Conservation (phyloP, 2,797 vertebrate genomes). For the Enteromius viviparus region DNA sequence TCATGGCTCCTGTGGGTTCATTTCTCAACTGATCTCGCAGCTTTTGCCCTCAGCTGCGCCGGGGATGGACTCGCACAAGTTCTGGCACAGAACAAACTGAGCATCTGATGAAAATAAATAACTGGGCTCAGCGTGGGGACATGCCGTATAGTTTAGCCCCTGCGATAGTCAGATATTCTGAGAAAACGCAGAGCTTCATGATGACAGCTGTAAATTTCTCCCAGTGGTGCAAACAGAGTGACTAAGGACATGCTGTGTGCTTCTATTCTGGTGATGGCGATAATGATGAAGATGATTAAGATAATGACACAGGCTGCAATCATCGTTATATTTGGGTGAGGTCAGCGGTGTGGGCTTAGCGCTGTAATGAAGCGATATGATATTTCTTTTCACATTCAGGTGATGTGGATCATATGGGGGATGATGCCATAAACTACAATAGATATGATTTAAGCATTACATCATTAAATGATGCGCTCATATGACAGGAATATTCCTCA, state of each 20-base stretch:
- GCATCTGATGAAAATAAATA: constrained; percentile 12
- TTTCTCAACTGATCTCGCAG: constrained; percentile 11
- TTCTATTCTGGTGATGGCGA: constrained; percentile 37
- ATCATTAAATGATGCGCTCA: constrained; percentile 23
- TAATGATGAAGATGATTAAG: constrained; percentile 26
- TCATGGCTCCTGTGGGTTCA: constrained; percentile 45
- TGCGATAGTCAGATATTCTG: constrained; percentile 12
- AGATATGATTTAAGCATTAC: constrained; percentile 21
- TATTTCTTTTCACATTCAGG: constrained; percentile 18
- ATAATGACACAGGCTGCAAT: constrained; percentile 25
- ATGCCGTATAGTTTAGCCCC: neutral
- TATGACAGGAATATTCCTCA: neutral
- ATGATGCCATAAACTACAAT: constrained; percentile 17
- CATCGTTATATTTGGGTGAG: constrained; percentile 36
- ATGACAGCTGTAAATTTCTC: constrained; percentile 24
- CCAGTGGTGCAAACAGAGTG: neutral
- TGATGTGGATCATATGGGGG: neutral
- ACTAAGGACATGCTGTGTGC: neutral
- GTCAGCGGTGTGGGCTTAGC: constrained; percentile 16
- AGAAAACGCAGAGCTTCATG: constrained; percentile 2
- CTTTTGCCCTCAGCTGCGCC: constrained; percentile 11
- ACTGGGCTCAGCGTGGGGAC: constrained; percentile 3
- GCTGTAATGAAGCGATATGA: constrained; percentile 2
- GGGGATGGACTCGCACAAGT: neutral
- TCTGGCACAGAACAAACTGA: neutral